Evolutionary conservation across 2,113 vertebrate species (phyloP).

Genomic region (Anhinga rufa): DNA sequence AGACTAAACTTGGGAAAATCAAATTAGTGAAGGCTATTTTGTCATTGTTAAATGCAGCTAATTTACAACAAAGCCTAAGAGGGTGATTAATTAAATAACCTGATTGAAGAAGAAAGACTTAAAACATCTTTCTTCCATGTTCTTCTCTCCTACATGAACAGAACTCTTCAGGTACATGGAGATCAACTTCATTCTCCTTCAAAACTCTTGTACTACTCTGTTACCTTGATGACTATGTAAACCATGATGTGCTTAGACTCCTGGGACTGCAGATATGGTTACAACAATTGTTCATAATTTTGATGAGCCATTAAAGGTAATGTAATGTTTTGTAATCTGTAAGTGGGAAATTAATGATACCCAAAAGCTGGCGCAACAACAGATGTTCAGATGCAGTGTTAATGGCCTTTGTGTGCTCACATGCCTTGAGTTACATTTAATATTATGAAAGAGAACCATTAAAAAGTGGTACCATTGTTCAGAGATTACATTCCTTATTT

Average conservation of each 20-base stretch:
- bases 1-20: background rate
- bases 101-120: background rate
- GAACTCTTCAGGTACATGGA: background rate
- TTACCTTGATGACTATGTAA: background rate
- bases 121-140: background rate
- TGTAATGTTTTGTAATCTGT: background rate
- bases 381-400: background rate
- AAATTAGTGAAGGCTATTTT: background rate
- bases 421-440: background rate
- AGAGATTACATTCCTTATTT: background rate
- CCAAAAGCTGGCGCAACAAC: background rate
- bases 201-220: background rate
- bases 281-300: background rate
- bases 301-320: slow-evolving; percentile 11
- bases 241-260: background rate
- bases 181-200: background rate
- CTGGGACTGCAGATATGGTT: background rate
- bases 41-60: background rate
- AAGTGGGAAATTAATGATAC: slow-evolving; percentile 11
- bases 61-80: background rate
- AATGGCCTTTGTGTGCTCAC: background rate
- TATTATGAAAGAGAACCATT: background rate
- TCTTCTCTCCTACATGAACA: background rate
- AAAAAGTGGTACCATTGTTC: background rate
- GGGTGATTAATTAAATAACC: background rate